Evolutionary conservation across 2,113 vertebrate species (phyloP).

Genomic region (Aegotheles bennettii): DNA sequence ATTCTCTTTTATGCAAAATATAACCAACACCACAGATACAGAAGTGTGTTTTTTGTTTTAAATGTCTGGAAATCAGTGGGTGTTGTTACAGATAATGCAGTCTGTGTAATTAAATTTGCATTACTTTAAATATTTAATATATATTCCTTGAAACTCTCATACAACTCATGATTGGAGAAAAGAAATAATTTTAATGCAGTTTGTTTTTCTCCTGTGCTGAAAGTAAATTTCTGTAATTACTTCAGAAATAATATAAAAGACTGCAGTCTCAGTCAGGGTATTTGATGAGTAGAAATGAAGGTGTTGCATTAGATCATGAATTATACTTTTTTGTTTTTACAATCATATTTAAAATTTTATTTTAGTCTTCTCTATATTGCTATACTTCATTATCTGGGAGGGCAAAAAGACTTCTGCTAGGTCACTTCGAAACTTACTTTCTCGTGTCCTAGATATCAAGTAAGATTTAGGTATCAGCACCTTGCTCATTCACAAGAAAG

Average conservation of each 20-base stretch:
- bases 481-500: neutral
- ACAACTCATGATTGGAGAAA: neutral
- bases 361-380: neutral
- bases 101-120: neutral
- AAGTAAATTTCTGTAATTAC: neutral
- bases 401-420: neutral
- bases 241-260: neutral
- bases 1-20: neutral
- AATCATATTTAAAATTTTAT: neutral
- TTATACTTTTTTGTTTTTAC: neutral
- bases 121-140: neutral
- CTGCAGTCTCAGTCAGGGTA: neutral
- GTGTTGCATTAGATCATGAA: neutral
- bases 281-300: neutral
- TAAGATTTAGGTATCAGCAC: neutral
- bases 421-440: neutral
- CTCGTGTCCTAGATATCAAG: neutral
- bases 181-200: neutral
- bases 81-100: neutral
- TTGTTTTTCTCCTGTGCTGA: neutral
- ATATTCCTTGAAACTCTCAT: neutral
- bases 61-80: neutral
- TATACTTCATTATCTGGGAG: neutral
- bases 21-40: neutral
- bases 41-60: neutral